phyloP scores from a whole-genome alignment of 2,113 vertebrate genomes.

The Chlamydotis undulata region DNA sequence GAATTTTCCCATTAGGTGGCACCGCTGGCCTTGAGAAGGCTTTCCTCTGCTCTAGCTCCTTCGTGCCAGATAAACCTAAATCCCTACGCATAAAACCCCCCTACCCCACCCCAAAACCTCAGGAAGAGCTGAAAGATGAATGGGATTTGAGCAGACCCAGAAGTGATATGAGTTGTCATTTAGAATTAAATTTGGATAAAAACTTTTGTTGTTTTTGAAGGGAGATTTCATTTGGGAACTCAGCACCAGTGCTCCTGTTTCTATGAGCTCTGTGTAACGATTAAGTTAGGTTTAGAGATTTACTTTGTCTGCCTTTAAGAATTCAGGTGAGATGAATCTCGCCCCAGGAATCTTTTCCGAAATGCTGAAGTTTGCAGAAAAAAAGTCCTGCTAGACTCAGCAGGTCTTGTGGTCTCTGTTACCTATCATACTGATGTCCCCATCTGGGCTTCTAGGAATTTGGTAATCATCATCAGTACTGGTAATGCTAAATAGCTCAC shows the following conservation, averaged over 20 bases:
- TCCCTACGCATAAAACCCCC: fast-evolving
- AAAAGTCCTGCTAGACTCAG: background rate
- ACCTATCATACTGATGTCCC: background rate
- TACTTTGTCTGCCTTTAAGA: background rate
- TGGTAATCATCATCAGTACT: background rate
- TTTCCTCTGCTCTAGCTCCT: background rate
- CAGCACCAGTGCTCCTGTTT: background rate
- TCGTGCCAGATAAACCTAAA: background rate
- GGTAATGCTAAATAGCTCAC: background rate
- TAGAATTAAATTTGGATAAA: background rate
- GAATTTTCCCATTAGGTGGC: slow-evolving; percentile 70
- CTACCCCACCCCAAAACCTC: background rate
- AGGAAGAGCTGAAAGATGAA: background rate
- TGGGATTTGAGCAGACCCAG: background rate
- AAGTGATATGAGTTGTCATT: background rate
- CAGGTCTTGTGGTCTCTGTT: background rate
- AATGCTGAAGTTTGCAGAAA: background rate
- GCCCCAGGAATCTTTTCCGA: background rate
- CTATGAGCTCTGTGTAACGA: background rate
- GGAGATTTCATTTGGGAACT: background rate
- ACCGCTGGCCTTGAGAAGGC: slow-evolving; percentile 46
- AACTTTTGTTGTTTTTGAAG: background rate
- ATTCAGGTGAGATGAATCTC: background rate
- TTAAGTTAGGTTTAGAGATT: background rate
- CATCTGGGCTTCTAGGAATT: background rate